Conservation (phyloP, 2,888 invertebrate genomes). For the Macaria liturata region DNA sequence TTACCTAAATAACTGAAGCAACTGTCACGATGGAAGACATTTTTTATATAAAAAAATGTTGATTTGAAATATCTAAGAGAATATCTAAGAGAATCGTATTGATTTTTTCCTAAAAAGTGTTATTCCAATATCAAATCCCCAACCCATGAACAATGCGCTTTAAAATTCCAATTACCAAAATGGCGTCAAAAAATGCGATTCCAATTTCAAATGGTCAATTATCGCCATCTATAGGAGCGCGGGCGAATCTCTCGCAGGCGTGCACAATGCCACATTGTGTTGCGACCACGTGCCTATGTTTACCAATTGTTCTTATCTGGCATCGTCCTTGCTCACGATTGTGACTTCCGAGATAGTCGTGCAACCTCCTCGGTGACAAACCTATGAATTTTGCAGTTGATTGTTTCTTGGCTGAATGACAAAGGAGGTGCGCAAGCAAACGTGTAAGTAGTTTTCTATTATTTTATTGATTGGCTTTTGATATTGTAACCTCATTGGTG, state of each 20-base stretch:
- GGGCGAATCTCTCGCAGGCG: constrained; percentile 30
- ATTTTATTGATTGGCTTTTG: no score
- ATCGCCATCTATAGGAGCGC: constrained; percentile 23
- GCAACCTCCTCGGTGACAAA: constrained; percentile 25
- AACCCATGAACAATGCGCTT: constrained; percentile 9
- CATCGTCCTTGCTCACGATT: constrained; percentile 52
- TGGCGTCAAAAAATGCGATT: constrained; percentile 22
- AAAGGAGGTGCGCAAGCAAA: no score
- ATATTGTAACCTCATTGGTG: no score
- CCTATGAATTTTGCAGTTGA: constrained; percentile 16
- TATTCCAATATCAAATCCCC: no score
- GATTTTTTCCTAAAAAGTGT: no score
- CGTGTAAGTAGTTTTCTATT: no score
- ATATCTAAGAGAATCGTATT: no score
- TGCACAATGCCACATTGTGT: constrained; percentile 50
- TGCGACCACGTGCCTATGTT: constrained; percentile 54
- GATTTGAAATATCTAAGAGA: no score
- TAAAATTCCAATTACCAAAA: constrained; percentile 11
- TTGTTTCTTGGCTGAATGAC: neutral
- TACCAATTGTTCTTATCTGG: constrained; percentile 61
- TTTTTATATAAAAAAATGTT: no score
- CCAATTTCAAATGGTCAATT: constrained; percentile 23
- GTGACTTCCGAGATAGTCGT: constrained; percentile 31
- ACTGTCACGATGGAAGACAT: no score
- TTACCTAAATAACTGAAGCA: no score